phyloP scores from a whole-genome alignment of 2,797 vertebrate genomes.

The Gadopsis marmoratus region DNA sequence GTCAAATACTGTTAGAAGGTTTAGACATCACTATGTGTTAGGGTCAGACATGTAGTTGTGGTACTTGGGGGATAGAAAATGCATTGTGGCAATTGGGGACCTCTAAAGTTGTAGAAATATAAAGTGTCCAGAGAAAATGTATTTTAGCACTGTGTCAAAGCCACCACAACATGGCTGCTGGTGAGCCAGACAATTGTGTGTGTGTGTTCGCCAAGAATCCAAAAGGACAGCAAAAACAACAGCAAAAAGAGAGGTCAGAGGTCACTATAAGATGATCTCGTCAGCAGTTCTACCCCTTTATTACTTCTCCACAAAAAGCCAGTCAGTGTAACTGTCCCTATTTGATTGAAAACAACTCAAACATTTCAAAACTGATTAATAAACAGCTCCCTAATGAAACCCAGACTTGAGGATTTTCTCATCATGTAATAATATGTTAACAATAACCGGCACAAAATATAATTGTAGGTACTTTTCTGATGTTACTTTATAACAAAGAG shows the following conservation, averaged over 20 bases:
- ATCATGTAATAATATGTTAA: neutral
- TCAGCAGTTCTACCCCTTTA: slow-evolving; percentile 38
- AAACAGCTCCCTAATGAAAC: neutral
- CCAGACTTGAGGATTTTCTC: neutral
- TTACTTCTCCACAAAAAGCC: neutral
- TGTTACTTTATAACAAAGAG: too few relatives aligned
- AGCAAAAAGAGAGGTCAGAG: slow-evolving; percentile 13
- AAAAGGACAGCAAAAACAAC: slow-evolving; percentile 10
- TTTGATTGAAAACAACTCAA: neutral
- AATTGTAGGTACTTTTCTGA: neutral
- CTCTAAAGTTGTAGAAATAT: neutral
- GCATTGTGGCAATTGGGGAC: neutral
- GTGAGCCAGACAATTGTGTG: neutral
- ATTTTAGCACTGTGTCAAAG: neutral
- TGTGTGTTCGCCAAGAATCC: slow-evolving; percentile 8
- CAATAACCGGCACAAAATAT: slow-evolving; percentile 1
- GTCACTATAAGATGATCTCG: neutral
- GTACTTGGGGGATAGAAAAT: neutral
- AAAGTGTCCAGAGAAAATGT: neutral
- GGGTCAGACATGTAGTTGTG: neutral
- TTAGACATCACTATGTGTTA: neutral
- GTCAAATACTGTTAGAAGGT: neutral
- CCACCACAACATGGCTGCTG: neutral
- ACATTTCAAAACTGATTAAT: neutral
- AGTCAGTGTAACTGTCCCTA: neutral